Evolutionary conservation across 2,113 vertebrate species (phyloP).

Genomic region (Plecturocebus donacophilus): DNA sequence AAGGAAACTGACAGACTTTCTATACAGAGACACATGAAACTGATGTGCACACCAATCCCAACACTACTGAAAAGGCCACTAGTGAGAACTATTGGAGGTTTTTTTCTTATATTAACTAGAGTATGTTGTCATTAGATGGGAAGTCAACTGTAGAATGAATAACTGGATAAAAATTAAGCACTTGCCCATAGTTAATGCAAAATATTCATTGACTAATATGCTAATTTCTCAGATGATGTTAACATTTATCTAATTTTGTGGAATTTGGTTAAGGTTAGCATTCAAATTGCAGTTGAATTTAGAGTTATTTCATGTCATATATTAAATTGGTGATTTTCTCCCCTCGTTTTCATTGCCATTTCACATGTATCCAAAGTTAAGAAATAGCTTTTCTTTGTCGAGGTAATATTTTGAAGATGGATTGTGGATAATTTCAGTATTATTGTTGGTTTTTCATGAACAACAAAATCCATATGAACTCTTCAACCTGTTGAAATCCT

Average conservation of each 20-base stretch:
- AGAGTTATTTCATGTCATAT: background rate
- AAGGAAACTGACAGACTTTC: background rate
- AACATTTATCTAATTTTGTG: background rate
- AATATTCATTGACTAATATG: background rate
- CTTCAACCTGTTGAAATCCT: background rate
- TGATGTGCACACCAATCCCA: background rate
- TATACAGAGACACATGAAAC: background rate
- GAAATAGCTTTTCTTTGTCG: background rate
- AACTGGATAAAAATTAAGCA: background rate
- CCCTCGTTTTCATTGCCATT: background rate
- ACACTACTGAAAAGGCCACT: background rate
- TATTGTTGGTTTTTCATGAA: background rate
- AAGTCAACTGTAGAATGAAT: conserved; percentile 15
- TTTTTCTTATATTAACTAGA: background rate
- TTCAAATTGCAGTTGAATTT: background rate
- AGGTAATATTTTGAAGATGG: background rate
- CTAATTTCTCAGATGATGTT: background rate
- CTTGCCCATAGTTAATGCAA: background rate
- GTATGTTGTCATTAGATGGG: background rate
- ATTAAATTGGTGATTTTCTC: background rate
- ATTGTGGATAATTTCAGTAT: background rate
- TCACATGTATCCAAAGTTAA: background rate
- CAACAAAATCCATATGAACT: background rate
- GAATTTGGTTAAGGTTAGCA: background rate
- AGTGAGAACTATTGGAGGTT: background rate